Base-by-base conservation (phyloP, 2,113 vertebrate genomes). In the Neodontobutis hainanensis region DNA sequence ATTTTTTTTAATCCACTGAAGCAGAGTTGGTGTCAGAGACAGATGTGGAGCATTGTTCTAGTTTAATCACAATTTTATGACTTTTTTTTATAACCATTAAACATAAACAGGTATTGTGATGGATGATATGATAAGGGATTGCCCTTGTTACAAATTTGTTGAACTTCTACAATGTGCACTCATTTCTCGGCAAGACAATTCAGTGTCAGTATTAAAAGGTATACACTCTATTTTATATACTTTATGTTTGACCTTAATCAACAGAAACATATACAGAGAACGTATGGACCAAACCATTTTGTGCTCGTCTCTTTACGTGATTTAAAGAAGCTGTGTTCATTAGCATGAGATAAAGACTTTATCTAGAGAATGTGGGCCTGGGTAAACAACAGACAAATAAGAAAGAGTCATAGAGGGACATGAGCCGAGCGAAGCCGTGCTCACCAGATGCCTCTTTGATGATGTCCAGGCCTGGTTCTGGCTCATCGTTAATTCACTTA, bases 391-490 rank as follows among this genome's bases (percentile, higher is more conserved):
- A 73, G 78, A 81, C 70, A 73, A 79, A 81, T 65, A 40, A 69
- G 45, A 76, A 19, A 44, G 49, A 77, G 62, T 70, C 10, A 7
- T 15, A 61, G 45, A 79, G 46, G 65, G 74, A 67, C 70, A 68
- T 67, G 12, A 66, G 74, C 76, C 74, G 67, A 79, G 61, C 69
- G 68, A 63, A 69, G 50, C 65, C 53, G 72, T 63, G 75, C 73
- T 63, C 70, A 82, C 62, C 88, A 86, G 85, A 86, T 82, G 82
- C 63, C 77, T 52, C 78, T 11, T 11, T 86, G 88, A 89, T 32
- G 16, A 81, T 78, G 67, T 85, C 88, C 88, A 89, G 88, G 85
- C 80, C 0, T 38, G 67, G 82, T 40, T 84, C 85, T 89, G 85
- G 67, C 73, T 65, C 65, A n/a, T 45, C 2, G 56, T 66, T 88